A percentile compares a stretch with the other conserved stretches of the same genome.
phyloP scores from a whole-genome alignment of 1,140 invertebrate species.

The Bursaphelenchus mucronatus region DNA sequence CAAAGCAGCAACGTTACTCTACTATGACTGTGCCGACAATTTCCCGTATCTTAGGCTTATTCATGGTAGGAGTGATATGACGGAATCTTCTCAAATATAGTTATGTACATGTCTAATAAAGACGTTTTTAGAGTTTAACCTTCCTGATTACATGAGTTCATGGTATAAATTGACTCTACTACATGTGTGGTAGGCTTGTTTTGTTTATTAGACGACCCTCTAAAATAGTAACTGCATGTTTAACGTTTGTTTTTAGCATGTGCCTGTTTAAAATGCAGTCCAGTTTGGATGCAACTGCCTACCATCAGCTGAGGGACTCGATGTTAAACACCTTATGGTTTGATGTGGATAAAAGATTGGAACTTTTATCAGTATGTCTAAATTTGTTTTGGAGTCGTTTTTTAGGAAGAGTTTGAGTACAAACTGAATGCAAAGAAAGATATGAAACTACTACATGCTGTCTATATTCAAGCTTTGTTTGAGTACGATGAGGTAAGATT shows the following conservation, averaged over 20 bases:
- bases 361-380: slow-evolving; percentile 18
- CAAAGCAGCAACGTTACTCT: slow-evolving; percentile 34
- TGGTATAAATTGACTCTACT: slow-evolving; percentile 40
- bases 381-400: background rate
- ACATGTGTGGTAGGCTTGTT: slow-evolving; percentile 27
- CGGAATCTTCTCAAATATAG: background rate
- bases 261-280: slow-evolving; percentile 27
- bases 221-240: background rate
- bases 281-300: slow-evolving; percentile 28
- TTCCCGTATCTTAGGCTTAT: slow-evolving; percentile 29
- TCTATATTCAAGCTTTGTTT: slow-evolving; percentile 36
- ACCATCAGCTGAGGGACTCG: slow-evolving; percentile 22
- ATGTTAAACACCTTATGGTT: slow-evolving; percentile 28
- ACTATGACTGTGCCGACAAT: slow-evolving; percentile 40
- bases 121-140: slow-evolving; percentile 35
- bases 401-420: slow-evolving; percentile 17
- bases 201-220: background rate
- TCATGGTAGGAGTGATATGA: slow-evolving; percentile 21
- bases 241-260: slow-evolving; percentile 23
- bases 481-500: slow-evolving; percentile 37
- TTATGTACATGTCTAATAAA: slow-evolving; percentile 7
- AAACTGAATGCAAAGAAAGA: slow-evolving; percentile 18
- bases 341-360: slow-evolving; percentile 29
- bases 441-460: slow-evolving; percentile 32
- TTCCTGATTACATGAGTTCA: slow-evolving; percentile 27